Evolutionary conservation across 2,888 invertebrate genomes (phyloP).

Genomic region (Orthosia cruda): DNA sequence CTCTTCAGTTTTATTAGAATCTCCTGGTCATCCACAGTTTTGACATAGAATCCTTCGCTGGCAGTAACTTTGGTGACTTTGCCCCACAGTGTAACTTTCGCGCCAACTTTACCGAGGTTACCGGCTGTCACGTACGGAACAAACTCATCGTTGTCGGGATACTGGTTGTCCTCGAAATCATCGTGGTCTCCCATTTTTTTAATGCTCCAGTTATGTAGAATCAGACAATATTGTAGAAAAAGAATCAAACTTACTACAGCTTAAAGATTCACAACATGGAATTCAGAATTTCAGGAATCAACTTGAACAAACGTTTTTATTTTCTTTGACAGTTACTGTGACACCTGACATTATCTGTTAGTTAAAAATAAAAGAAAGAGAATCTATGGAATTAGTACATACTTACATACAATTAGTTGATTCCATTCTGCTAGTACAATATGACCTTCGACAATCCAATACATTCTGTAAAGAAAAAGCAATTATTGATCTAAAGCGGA

Average conservation of each 20-base stretch:
- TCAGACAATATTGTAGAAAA: neutral
- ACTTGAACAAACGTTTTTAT: conserved; percentile 10
- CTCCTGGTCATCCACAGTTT: conserved; percentile 89
- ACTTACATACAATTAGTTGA: neutral
- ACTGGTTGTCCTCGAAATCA: conserved; percentile 88
- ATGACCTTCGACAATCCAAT: too few species aligned
- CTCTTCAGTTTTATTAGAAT: conserved; percentile 84
- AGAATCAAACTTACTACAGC: too few species aligned
- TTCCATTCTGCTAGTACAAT: neutral
- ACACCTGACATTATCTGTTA: neutral
- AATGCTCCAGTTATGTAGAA: neutral
- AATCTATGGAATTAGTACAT: neutral
- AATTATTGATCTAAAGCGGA: too few species aligned
- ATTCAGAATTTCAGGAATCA: conserved; percentile 2
- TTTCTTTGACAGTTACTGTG: neutral
- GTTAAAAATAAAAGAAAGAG: too few species aligned
- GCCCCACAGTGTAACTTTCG: conserved; percentile 89
- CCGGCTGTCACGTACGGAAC: conserved; percentile 89
- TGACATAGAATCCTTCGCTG: conserved; percentile 87
- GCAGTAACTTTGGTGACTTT: conserved; percentile 88
- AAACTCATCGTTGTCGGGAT: conserved; percentile 89
- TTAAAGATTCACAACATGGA: neutral
- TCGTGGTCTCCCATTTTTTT: conserved; percentile 85
- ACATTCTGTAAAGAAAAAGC: too few species aligned
- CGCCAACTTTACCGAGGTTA: conserved; percentile 87